Conservation (phyloP, 2,888 invertebrate species). For the Timema cristinae region DNA sequence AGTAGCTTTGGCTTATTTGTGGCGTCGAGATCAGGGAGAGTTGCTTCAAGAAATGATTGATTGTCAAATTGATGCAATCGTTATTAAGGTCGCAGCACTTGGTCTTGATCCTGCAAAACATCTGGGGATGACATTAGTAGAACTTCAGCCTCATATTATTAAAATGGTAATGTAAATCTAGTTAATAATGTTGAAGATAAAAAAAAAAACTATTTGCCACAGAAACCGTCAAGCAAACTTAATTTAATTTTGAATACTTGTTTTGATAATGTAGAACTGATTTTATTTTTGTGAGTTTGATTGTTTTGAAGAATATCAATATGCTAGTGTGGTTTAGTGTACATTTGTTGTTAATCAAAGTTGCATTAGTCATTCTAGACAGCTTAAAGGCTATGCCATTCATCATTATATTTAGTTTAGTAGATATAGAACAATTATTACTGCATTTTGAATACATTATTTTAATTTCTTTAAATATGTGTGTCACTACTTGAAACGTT, state of each 20-base stretch:
- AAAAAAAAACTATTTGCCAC: not conserved
- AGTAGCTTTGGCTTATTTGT: slow-evolving; percentile 86
- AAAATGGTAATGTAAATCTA: slow-evolving; percentile 58
- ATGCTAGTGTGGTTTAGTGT: no score
- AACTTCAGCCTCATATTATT: slow-evolving; percentile 82
- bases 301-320: not conserved
- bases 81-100: slow-evolving; percentile 96
- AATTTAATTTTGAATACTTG: not conserved
- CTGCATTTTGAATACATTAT: no score
- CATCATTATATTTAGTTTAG: no score
- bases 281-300: slow-evolving; percentile 2
- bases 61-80: slow-evolving; percentile 85
- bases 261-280: not conserved
- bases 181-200: slow-evolving; percentile 25
- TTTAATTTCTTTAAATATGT: no score
- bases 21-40: slow-evolving; percentile 93
- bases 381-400: no score
- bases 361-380: no score
- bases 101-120: slow-evolving; percentile 84
- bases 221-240: not conserved
- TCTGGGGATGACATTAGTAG: slow-evolving; percentile 77
- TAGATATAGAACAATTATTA: no score
- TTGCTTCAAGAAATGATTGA: slow-evolving; percentile 95
- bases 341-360: no score
- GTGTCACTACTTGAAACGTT: no score